A percentile compares a stretch with the other conserved stretches of the same genome.
phyloP scores from a whole-genome alignment of 1,140 invertebrate species.

The Bombus pyrosoma region DNA sequence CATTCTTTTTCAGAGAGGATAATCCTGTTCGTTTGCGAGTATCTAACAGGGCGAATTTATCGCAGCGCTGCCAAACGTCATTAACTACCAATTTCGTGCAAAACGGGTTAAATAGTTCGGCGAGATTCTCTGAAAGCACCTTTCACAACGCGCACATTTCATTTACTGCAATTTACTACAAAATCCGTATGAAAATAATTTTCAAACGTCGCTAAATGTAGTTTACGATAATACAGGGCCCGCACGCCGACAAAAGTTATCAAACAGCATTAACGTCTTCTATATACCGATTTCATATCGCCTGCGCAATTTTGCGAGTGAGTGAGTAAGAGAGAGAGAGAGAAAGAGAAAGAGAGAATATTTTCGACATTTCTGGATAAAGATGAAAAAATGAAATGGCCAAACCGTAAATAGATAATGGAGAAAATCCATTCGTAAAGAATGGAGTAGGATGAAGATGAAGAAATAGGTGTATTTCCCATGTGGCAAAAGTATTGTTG shows the following conservation, averaged over 20 bases:
- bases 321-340: too few species aligned
- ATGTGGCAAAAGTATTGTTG: neutral
- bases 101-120: constrained; percentile 48
- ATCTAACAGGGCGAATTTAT: constrained; percentile 43
- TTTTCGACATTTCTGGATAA: neutral
- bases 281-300: constrained; percentile 21
- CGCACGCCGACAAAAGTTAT: constrained; percentile 37
- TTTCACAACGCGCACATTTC: constrained; percentile 46
- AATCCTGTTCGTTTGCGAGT: constrained; percentile 32
- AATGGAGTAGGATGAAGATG: neutral
- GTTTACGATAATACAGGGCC: constrained; percentile 43
- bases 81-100: constrained; percentile 49
- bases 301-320: neutral
- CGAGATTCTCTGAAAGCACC: constrained; percentile 47
- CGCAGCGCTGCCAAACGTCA: constrained; percentile 43
- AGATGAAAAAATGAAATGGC: neutral
- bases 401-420: neutral
- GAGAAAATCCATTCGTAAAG: neutral
- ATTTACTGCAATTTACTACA: constrained; percentile 48
- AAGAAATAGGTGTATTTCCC: neutral
- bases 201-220: constrained; percentile 50
- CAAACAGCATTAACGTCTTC: constrained; percentile 45
- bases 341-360: neutral
- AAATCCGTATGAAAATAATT: constrained; percentile 52
- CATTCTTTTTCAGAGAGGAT: constrained; percentile 10